Evolutionary conservation across 2,113 vertebrate species (phyloP).

Genomic region (Motacilla tschutschensis): DNA sequence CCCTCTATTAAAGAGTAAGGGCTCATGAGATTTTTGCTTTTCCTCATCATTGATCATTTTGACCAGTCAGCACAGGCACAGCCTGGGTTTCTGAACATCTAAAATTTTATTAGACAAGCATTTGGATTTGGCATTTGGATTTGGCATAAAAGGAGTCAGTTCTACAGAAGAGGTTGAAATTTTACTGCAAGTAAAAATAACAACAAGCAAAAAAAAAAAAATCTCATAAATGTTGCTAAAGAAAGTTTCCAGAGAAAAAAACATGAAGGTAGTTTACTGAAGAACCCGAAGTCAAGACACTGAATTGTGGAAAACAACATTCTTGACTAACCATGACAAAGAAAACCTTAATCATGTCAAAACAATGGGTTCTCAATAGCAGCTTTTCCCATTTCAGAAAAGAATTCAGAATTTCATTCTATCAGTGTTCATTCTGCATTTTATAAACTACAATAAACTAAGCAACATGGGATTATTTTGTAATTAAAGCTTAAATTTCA

Average conservation of each 20-base stretch:
- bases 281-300: background rate
- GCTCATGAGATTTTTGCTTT: background rate
- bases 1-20: background rate
- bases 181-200: background rate
- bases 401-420: background rate
- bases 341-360: background rate
- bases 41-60: background rate
- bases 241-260: background rate
- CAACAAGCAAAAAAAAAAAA: background rate
- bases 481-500: background rate
- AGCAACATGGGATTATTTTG: background rate
- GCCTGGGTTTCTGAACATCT: background rate
- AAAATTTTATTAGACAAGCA: background rate
- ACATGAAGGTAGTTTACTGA: background rate
- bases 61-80: background rate
- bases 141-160: background rate
- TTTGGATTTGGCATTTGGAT: background rate
- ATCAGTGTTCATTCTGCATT: background rate
- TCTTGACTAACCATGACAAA: background rate
- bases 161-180: background rate
- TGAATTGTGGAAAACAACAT: background rate
- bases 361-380: background rate
- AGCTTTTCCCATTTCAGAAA: background rate
- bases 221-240: fast-evolving
- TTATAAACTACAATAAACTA: background rate